Base-by-base conservation (phyloP, 2,113 vertebrate species). In the Mormyrus lacerda region DNA sequence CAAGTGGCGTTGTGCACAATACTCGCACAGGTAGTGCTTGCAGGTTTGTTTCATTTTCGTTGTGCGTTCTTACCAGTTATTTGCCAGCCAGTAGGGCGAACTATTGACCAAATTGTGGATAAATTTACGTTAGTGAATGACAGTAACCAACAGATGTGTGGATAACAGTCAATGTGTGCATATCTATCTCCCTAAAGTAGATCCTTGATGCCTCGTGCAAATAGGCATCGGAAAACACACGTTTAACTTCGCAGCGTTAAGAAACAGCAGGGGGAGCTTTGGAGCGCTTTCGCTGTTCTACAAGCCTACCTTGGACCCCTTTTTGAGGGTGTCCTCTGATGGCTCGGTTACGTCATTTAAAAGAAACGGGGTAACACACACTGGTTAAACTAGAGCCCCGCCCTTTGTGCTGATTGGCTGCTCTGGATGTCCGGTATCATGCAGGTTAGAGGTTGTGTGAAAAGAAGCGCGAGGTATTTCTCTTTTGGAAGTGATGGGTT, bases 401-500 rank as follows among this genome's bases (percentile, higher is more conserved):
- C 83, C 61, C 19, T 73, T 27, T 85, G 39, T 73, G 83, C 39
- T 47, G 88, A 93, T 93, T 91, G 91, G 93, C 27, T 92, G 4
- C 17, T 47, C 3, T 50, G 17, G 31, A 21, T 87, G 91, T 91
- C 91, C 73, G 76, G 91, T 69, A 89, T n/a, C 15, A 31, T 24
- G 53, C 82, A 76, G 15, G 92, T 92, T 93, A 90, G 91, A 92
- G 88, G 87, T 90, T 88, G 89, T 47, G 89, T 69, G 91, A 91
- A 88, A 92, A 91, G 89, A 90, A 92, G 89, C 88, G 88, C 90
- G 65, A 89, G 88, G 85, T 87, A 31, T 21, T 89, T 48, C 24
- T 39, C 31, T 21, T 89, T 11, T 47, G 53, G 50, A 86, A 55
- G 87, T 91, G 88, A 82, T 87, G 65, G 44, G 5, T 51, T 87